Conservation (phyloP, 2,888 invertebrate genomes). For the Zonitis immaculata region DNA sequence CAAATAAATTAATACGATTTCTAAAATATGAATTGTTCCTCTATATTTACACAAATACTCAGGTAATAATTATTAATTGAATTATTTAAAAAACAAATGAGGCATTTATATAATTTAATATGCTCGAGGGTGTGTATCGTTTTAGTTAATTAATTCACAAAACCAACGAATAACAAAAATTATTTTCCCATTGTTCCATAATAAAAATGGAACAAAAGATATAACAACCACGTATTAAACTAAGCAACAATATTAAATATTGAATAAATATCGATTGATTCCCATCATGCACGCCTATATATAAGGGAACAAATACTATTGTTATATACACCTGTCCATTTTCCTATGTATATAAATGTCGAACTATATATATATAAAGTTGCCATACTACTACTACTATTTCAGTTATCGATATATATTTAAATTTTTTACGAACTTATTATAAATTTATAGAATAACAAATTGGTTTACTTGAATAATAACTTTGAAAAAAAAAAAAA, state of each 20-base stretch:
- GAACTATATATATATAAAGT: slow-evolving; percentile 2
- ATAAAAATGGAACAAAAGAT: not conserved
- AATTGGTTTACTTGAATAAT: slow-evolving; percentile 20
- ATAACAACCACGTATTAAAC: not conserved
- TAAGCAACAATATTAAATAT: slow-evolving; percentile 15
- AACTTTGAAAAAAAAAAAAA: not conserved
- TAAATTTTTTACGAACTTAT: slow-evolving; percentile 25
- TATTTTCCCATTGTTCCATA: not conserved
- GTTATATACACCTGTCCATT: slow-evolving; percentile 21
- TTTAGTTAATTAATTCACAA: slow-evolving; percentile 12
- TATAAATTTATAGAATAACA: slow-evolving; percentile 28
- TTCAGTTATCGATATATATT: slow-evolving; percentile 20
- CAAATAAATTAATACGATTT: slow-evolving; percentile 11
- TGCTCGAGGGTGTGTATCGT: slow-evolving; percentile 7
- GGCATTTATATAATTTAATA: not conserved
- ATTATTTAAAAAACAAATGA: too few species aligned
- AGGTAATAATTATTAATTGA: too few species aligned
- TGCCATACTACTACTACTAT: not conserved
- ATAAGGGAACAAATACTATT: slow-evolving; percentile 19
- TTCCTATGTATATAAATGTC: slow-evolving; percentile 19
- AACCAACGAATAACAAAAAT: not conserved
- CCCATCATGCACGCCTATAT: slow-evolving; percentile 13
- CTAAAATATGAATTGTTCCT: too few species aligned
- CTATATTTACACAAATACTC: too few species aligned
- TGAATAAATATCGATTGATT: slow-evolving; percentile 16